Base-by-base conservation (phyloP, 2,888 invertebrate genomes). In the Apotomis capreana region DNA sequence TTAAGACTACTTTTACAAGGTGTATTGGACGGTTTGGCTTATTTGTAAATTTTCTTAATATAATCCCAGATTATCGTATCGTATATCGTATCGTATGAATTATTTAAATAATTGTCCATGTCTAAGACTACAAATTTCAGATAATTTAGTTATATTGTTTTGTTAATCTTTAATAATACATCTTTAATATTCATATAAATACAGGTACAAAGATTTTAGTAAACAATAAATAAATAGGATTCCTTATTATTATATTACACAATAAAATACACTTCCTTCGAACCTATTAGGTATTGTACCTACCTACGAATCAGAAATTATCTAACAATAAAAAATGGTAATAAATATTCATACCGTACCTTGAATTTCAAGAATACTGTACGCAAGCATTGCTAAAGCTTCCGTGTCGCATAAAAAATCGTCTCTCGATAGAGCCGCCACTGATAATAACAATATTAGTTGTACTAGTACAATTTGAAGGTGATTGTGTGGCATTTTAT, bases 401-500 rank as follows among this genome's bases (percentile, higher is more conserved):
- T 81, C 79, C 80, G 80, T 68, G 54, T 77, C 68, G 75, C 79
- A 68, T 68, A 71, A 81, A 87, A 86, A 84, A 78, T 73, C 51
- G 69, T 67, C 62, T 71, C 57, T 52, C 61, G 61, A 71, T 71
- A 57, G 10, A 52, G 40, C 46, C 40, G 49, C 67, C 60, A 57
- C 55, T 49, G 49, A 62, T 77, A 73, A 74, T 74, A 76, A 74
- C 69, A 76, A 69, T 74, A 69, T 76, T 74, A 75, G 68, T 70
- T 46, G 54, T 49, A 61, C 61, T 10, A 61, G 54, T 61, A 61
- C 61, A 67, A 46, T 79, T 84, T 87, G 89, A 90, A 91, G 91
- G 92, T 87, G 85, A 82, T 79, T 84, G 78, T 75, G 79, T 86
- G 83, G 78, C 87, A 87, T 87, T 88, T 87, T 84, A 85, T 88